Evolutionary conservation across 1,140 invertebrate genomes (phyloP), one percentile per base, ranked within the genome.

Genomic region (Drosophila ironensis): DNA sequence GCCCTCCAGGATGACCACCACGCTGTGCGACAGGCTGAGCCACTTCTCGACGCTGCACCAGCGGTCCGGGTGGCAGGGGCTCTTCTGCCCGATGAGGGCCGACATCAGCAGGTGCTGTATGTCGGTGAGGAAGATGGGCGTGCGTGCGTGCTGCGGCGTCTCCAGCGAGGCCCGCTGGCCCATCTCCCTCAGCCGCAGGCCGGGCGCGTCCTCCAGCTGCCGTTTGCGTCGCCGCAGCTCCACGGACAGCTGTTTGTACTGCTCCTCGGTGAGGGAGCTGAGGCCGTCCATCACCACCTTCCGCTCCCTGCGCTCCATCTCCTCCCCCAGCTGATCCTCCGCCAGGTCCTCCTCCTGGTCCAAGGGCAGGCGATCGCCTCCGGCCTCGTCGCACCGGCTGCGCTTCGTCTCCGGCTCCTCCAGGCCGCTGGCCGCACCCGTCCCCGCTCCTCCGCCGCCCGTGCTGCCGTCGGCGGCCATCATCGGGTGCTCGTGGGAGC

Each of bases 21-120:
- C 92, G 11, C 94, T 94, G 76, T 95, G 94, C 11, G 91, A 90
- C 9, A 97, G 91, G 75, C 92, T 93, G 44, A 92, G 92, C 64
- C 92, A 93, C 89, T 95, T 95, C 42, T 96, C 93, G 9, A 97
- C 88, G 11, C 91, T 90, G 91, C 96, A 97, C 97, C 97, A 98
- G 67, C 96, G 92, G 17, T 92, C 91, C 11, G 94, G 92, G 35
- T 91, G 86, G 52, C 94, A 94, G 14, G 94, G 93, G 37, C 94
- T 93, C 25, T 93, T 90, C 70, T 94, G 93, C 3, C 94, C 94
- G 40, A 95, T 91, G 48, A 96, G 88, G 1, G 95, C 94, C 88
- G 94, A 94, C 73, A 97, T 90, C 3, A 97, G 77, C 41, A 98
- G 91, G 91, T 97, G 93, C 88, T 97, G 96, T 50, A 97, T 88